Evolutionary conservation across 2,888 invertebrate species (phyloP).

Genomic region (Rotaria magnacalcarata): DNA sequence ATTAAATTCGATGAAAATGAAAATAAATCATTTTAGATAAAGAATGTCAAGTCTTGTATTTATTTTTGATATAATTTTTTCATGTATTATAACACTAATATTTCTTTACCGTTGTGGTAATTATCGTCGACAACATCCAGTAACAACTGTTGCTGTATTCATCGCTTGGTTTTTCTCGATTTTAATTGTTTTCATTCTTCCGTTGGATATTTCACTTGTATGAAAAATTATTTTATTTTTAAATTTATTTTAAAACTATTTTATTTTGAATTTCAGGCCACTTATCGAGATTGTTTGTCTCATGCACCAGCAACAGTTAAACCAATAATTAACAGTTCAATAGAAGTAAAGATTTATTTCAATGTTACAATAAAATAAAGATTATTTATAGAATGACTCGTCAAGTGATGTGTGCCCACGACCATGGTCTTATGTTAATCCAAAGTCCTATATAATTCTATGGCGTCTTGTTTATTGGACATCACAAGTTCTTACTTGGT

Average conservation of each 20-base stretch:
- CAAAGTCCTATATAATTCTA: conserved; percentile 77
- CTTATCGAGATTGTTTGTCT: not conserved
- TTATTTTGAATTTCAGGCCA: not conserved
- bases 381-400: not conserved
- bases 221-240: conserved; percentile 51
- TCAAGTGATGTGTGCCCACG: not conserved
- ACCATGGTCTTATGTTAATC: conserved; percentile 66
- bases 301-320: not conserved
- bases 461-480: conserved; percentile 99
- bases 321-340: not conserved
- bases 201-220: conserved; percentile 92
- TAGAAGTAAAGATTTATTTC: not conserved
- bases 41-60: not conserved
- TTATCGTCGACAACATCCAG: conserved; percentile 38
- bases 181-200: conserved; percentile 90
- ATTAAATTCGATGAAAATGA: not conserved
- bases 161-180: conserved; percentile 98
- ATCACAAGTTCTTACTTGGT: conserved; percentile 91
- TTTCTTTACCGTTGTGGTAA: conserved; percentile 41
- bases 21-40: not conserved
- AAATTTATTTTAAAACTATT: not conserved
- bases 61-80: conserved; percentile 16
- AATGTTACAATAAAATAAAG: not conserved
- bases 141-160: conserved; percentile 75
- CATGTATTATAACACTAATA: not conserved